Evolutionary conservation across 2,113 vertebrate genomes (phyloP), one percentile per base, ranked within the genome.

Genomic region (Oxyruncus cristatus): DNA sequence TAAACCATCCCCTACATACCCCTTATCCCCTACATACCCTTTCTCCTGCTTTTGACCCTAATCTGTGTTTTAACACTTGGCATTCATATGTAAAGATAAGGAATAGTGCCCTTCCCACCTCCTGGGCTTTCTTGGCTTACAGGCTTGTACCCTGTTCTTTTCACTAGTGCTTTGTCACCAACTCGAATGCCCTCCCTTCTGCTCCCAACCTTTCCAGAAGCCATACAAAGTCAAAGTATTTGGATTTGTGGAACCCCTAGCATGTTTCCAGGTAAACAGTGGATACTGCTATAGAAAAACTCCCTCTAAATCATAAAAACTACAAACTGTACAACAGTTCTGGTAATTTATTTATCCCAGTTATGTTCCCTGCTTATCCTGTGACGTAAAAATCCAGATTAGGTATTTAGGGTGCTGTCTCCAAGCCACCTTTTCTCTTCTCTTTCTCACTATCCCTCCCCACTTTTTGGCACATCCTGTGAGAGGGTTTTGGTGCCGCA

Each of bases 401-500:
- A 53, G 26, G 5, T 76, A 17, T 76, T 90, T 23, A 33, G 73
- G 46, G 16, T 89, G 41, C 65, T 87, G 63, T 68, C n/a, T 81
- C 37, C 32, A 70, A 84, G 32, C 12, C 37, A 61, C 63, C 6
- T 67, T 73, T 72, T 68, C 56, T 47, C 21, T 78, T 81, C 61
- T 32, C n/a, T 44, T 65, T 86, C 72, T 91, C 39, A 55, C 39
- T 17, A 32, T 46, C 56, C 13, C 17, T 67, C 22, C 30, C 12
- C 8, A 8, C 15, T 42, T 72, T 77, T 66, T 66, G 4, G 1
- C 70, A 35, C 20, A 2, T 41, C 0, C 1, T 70, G 8, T n/a
- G 62, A 68, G 50, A 39, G 24, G 26, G 2, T 41, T 61, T 66
- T 74, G 27, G 47, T 89, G 59, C 32, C 44, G 30, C 23, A 63